Conservation (phyloP, 2,113 vertebrate species). For the Marcusenius ussheri region DNA sequence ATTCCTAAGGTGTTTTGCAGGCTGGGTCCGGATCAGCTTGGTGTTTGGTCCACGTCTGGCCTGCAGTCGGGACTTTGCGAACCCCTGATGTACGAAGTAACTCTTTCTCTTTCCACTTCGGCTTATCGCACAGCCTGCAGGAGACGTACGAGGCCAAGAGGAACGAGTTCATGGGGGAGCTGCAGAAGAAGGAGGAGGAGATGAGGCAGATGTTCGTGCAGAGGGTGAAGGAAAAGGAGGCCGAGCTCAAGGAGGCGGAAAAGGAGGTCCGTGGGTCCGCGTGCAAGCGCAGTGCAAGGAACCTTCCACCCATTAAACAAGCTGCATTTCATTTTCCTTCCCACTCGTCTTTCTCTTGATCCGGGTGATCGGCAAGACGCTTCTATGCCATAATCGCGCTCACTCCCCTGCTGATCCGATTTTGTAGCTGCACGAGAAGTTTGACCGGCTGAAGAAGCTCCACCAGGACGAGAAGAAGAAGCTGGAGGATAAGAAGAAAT, state of each 20-base stretch:
- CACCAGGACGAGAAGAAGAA: conserved; percentile 99
- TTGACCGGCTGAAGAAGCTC: conserved; percentile 94
- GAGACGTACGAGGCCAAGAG: conserved; percentile 97
- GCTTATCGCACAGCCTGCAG: conserved; percentile 69
- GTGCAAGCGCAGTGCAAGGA: background rate
- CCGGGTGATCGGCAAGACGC: background rate
- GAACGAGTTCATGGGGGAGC: conserved; percentile 94
- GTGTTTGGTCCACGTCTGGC: background rate
- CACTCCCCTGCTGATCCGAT: background rate
- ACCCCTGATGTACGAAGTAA: background rate
- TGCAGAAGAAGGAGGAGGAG: conserved; percentile 98
- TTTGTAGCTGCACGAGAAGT: conserved; percentile 88
- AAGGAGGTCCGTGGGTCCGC: conserved; percentile 72
- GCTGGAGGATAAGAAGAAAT: conserved; percentile 92
- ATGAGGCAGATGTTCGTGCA: conserved; percentile 99
- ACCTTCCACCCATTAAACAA: background rate
- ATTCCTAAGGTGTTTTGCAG: background rate
- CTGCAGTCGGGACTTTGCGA: no score
- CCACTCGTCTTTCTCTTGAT: background rate
- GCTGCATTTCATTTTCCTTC: no score
- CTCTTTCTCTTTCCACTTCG: background rate
- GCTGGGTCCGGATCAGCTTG: background rate
- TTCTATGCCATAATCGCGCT: background rate
- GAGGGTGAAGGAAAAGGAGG: conserved; percentile 97
- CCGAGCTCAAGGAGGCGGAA: conserved; percentile 93